Percentiles rank a stretch among this genome's conserved stretches.
These are phyloP conservation scores for Antennarius striatus DNA, from an alignment of 2,113 vertebrate species.

Conservation along the genomic window DNA sequence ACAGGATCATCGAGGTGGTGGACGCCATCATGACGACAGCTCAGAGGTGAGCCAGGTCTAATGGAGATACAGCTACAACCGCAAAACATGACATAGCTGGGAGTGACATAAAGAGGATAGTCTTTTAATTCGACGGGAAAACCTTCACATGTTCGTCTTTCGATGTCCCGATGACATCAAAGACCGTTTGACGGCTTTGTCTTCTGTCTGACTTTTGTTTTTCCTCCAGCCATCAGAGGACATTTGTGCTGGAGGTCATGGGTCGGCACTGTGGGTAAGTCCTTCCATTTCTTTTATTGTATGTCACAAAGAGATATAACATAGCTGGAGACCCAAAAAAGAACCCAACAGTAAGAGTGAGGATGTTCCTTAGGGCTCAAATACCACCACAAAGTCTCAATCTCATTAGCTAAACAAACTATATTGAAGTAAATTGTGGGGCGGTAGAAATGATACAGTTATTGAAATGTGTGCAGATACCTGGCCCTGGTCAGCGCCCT, in stretches of 20 bases:
- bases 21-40: slow-evolving; percentile 99
- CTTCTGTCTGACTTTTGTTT: neutral
- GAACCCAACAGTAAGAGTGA: neutral
- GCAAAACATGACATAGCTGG: no score
- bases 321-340: neutral
- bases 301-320: no score
- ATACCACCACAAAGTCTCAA: no score
- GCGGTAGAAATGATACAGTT: neutral
- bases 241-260: slow-evolving; percentile 89
- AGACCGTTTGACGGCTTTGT: no score
- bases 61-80: no score
- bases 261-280: slow-evolving; percentile 94
- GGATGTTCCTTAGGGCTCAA: no score
- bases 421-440: neutral
- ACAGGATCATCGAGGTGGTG: slow-evolving; percentile 96
- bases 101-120: no score
- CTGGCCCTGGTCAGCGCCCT: slow-evolving; percentile 93
- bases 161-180: no score
- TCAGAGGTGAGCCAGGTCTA: slow-evolving; percentile 83
- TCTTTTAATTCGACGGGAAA: no score
- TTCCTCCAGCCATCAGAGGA: slow-evolving; percentile 80
- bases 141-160: no score
- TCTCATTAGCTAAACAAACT: no score
- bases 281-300: neutral
- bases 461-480: slow-evolving; percentile 78